These are phyloP conservation scores for Acrocyrtus sp. DNA, from an alignment of 2,888 invertebrate species.

Conservation along the genomic window DNA sequence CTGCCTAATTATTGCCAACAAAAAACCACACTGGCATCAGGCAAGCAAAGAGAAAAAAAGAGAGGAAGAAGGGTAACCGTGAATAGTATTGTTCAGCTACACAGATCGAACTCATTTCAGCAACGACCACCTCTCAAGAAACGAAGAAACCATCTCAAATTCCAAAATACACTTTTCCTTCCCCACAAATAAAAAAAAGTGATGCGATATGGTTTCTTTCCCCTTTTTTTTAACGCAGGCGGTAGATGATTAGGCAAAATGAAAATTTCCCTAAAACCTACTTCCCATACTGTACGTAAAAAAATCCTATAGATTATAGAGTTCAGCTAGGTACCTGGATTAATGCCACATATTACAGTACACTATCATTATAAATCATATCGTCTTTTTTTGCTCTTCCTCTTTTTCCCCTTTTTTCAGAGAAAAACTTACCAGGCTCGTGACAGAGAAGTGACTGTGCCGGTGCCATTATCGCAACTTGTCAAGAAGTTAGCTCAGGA, in stretches of 20 bases:
- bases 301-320: not conserved
- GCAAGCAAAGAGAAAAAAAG: slow-evolving; percentile 26
- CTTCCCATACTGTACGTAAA: too few species aligned
- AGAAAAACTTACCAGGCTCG: slow-evolving; percentile 40
- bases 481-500: too few species aligned
- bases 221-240: too few species aligned
- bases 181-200: slow-evolving; percentile 21
- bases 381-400: slow-evolving; percentile 3
- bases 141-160: slow-evolving; percentile 56
- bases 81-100: slow-evolving; percentile 46
- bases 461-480: slow-evolving; percentile 35
- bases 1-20: slow-evolving; percentile 51
- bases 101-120: slow-evolving; percentile 29
- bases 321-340: too few species aligned
- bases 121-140: slow-evolving; percentile 23
- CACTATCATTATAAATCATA: slow-evolving; percentile 26
- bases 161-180: slow-evolving; percentile 40
- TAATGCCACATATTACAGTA: too few species aligned
- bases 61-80: slow-evolving; percentile 47
- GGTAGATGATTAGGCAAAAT: slow-evolving; percentile 43
- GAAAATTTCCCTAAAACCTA: slow-evolving; percentile 4
- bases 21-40: slow-evolving; percentile 54
- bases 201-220: slow-evolving; percentile 34
- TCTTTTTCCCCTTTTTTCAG: slow-evolving; percentile 2
- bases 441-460: slow-evolving; percentile 29